These are phyloP conservation scores for Poeciliopsis paucimaculata DNA, from an alignment of 2,797 vertebrate genomes.

Conservation along the genomic window DNA sequence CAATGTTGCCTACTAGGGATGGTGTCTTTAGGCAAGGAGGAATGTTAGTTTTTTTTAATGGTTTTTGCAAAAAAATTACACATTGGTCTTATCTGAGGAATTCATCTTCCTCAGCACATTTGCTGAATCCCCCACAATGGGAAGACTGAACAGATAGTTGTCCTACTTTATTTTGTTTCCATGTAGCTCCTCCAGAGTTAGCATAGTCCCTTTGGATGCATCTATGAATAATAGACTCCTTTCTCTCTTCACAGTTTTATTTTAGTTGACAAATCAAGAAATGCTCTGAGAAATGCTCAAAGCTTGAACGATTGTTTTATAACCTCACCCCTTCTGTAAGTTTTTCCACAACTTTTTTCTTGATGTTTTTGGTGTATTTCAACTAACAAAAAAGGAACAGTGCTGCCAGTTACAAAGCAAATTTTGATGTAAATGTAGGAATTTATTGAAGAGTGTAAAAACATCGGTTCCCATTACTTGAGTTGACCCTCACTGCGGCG, in stretches of 20 bases:
- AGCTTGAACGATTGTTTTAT: background rate
- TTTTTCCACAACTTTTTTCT: background rate
- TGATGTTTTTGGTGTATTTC: background rate
- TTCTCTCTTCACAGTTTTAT: background rate
- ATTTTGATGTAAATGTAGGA: background rate
- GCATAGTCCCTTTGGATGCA: background rate
- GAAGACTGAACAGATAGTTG: background rate
- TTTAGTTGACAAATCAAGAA: background rate
- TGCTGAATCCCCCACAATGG: background rate
- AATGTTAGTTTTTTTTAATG: background rate
- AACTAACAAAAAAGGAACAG: conserved; percentile 9
- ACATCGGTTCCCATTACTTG: background rate
- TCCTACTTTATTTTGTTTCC: background rate
- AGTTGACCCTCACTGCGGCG: background rate
- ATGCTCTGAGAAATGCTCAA: background rate
- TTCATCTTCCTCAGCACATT: background rate
- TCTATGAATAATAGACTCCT: background rate
- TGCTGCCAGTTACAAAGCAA: background rate
- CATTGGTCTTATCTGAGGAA: background rate
- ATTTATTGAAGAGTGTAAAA: background rate
- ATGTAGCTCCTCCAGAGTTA: background rate
- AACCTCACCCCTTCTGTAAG: background rate
- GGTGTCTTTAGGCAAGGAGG: background rate
- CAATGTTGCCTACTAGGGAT: background rate
- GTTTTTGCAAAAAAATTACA: background rate